Evolutionary conservation across 2,888 invertebrate genomes (phyloP).

Genomic region (Habroteleia sp.): DNA sequence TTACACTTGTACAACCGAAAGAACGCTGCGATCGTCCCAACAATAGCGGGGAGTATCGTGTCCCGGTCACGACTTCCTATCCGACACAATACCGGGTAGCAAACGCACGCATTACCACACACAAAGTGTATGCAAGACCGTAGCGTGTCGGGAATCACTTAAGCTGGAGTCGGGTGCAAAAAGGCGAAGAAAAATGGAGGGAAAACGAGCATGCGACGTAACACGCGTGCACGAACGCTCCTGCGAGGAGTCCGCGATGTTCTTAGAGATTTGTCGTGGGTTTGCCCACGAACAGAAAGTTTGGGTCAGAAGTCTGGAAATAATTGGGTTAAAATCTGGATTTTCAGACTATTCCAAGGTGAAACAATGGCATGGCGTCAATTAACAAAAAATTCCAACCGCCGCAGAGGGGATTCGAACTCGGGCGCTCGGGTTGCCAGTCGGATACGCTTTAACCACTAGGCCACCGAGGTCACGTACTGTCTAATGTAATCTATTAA

Average conservation of each 20-base stretch:
- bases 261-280: slow-evolving; percentile 9
- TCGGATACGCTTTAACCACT: too few species aligned
- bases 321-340: too few species aligned
- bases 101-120: neutral
- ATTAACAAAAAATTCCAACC: too few species aligned
- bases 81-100: slow-evolving; percentile 17
- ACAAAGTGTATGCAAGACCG: slow-evolving; percentile 26
- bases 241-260: slow-evolving; percentile 12
- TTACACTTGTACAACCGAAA: slow-evolving; percentile 14
- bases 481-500: too few species aligned
- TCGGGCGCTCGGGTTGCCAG: too few species aligned
- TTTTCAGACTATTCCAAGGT: too few species aligned
- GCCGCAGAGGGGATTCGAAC: too few species aligned
- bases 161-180: slow-evolving; percentile 3
- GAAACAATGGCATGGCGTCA: too few species aligned
- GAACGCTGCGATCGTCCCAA: slow-evolving; percentile 20
- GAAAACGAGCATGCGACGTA: slow-evolving; percentile 11
- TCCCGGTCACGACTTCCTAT: slow-evolving; percentile 24
- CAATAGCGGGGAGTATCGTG: slow-evolving; percentile 6
- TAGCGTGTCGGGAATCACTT: slow-evolving; percentile 18
- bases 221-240: slow-evolving; percentile 41
- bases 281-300: too few species aligned
- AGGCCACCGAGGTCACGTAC: too few species aligned
- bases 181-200: slow-evolving; percentile 37
- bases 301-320: too few species aligned